A percentile compares a stretch with the other conserved stretches of the same genome.
Evolutionary conservation across 1,140 invertebrate species (phyloP).

Genomic region (Pseudomyrmex pallidus): DNA sequence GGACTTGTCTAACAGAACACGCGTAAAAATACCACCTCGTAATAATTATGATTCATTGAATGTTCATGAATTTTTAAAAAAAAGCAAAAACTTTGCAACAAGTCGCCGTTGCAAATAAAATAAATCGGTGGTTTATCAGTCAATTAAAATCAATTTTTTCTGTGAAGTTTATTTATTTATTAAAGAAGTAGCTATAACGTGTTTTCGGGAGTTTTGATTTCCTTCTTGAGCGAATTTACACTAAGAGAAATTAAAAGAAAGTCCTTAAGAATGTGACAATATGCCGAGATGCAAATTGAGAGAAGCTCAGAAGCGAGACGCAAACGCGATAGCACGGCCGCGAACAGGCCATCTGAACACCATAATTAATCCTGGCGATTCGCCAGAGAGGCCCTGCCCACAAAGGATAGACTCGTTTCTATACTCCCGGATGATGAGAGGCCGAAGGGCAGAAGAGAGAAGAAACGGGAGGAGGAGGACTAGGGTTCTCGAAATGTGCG

Average conservation of each 20-base stretch:
- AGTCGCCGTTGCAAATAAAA: too few species aligned
- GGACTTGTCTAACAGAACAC: too few species aligned
- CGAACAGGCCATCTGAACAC: conserved; percentile 51
- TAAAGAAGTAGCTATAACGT: too few species aligned
- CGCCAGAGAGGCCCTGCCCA: conserved; percentile 68
- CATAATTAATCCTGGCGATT: conserved; percentile 79
- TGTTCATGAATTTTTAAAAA: background rate
- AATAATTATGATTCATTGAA: background rate
- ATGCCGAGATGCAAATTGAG: conserved; percentile 37
- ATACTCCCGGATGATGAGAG: conserved; percentile 4
- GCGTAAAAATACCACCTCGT: too few species aligned
- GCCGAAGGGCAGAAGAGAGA: background rate
- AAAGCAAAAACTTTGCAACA: too few species aligned
- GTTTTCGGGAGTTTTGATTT: too few species aligned
- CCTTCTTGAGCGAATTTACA: background rate
- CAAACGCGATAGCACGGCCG: conserved; percentile 36
- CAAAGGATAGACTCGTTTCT: conserved; percentile 57
- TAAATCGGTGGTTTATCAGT: too few species aligned
- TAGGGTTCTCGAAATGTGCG: conserved; percentile 59
- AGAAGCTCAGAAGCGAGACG: conserved; percentile 51
- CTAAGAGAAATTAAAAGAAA: conserved; percentile 10
- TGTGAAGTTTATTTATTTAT: too few species aligned
- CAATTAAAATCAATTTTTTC: too few species aligned
- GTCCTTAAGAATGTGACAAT: background rate
- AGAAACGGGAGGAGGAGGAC: background rate